Evolutionary conservation across 2,797 vertebrate species (phyloP), one percentile per base, ranked within the genome.

Genomic region (Sebastes glaucus): DNA sequence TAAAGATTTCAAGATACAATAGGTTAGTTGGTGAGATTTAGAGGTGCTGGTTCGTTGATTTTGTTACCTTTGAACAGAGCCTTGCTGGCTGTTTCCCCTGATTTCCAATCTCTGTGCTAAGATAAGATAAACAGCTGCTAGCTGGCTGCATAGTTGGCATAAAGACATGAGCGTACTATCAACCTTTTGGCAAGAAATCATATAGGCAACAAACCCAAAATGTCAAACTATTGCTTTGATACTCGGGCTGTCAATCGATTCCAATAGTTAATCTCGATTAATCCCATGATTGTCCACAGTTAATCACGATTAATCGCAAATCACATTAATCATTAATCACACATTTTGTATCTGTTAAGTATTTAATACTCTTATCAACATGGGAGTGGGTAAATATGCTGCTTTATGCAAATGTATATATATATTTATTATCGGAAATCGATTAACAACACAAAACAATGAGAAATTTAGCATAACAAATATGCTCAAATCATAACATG

Each of bases 191-290:
- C 42, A 46, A 46, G 42, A 46, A 46, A 46, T 0, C 16, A 46
- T 46, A 14, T 6, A 10, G 18, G 9, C 1, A 14, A 7, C 27
- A 46, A 1, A 0, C 18, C 22, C 18, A n/a, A 23, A 46, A 60
- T n/a, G 23, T 14, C 3, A 5, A 55, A 22, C 27, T 18, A 13
- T 66, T 20, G 4, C 68, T 60, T 42, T 16, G 0, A 64, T 27
- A 52, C 16, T 46, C 0, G 16, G 42, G 14, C 42, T 49, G 46
- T 49, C 46, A 49, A 49, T 49, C 46, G 7, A 49, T 49, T 49
- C 18, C 46, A 18, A 49, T 2, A 49, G 0, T 49, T 49, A 49
- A 49, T 20, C 16, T 0, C 46, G 0, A 49, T 49, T 20, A 49
- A 49, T 18, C 46, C 46, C 46, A 20, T 20, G 46, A 49, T 49